Evolutionary conservation across 2,113 vertebrate species (phyloP).

Genomic region (Cyprinodon brontotheroides): DNA sequence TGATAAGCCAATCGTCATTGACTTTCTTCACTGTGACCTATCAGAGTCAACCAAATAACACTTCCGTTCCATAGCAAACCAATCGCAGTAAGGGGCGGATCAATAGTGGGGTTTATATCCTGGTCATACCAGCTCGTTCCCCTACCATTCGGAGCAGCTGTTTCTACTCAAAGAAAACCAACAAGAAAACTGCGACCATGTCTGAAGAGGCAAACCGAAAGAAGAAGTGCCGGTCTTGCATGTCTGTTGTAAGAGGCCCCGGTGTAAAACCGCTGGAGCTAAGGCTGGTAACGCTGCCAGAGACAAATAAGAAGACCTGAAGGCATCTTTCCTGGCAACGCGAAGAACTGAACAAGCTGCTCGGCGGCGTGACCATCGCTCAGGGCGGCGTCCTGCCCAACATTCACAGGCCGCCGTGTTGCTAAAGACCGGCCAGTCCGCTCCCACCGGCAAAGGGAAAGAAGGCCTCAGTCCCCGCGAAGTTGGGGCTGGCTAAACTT

Average conservation of each 20-base stretch:
- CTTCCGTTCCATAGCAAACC: not conserved
- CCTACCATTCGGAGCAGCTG: fast-evolving
- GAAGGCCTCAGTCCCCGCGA: too few species aligned
- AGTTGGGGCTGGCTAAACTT: too few species aligned
- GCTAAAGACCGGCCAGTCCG: slow-evolving; percentile 85
- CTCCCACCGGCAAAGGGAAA: slow-evolving; percentile 84
- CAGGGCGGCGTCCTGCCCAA: slow-evolving; percentile 92
- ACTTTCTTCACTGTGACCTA: not conserved
- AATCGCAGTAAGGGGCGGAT: slow-evolving; percentile 55
- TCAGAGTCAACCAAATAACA: slow-evolving; percentile 28
- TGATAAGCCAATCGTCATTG: not conserved
- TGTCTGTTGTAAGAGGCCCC: too few species aligned
- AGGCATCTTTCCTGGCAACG: slow-evolving; percentile 94
- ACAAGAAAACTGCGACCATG: slow-evolving; percentile 66
- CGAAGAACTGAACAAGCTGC: slow-evolving; percentile 92
- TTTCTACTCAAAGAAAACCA: fast-evolving
- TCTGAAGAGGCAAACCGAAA: slow-evolving; percentile 88
- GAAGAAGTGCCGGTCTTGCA: too few species aligned
- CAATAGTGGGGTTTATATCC: slow-evolving; percentile 49
- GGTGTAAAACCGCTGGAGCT: slow-evolving; percentile 88
- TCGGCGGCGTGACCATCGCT: slow-evolving; percentile 90
- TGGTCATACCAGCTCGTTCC: fast-evolving
- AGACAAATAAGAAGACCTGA: slow-evolving; percentile 92
- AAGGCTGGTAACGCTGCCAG: slow-evolving; percentile 92
- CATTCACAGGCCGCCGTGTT: slow-evolving; percentile 93